Percentiles rank a stretch among this genome's conserved stretches.
phyloP scores from a whole-genome alignment of 2,113 vertebrate species.

The Hemibagrus wyckioides region DNA sequence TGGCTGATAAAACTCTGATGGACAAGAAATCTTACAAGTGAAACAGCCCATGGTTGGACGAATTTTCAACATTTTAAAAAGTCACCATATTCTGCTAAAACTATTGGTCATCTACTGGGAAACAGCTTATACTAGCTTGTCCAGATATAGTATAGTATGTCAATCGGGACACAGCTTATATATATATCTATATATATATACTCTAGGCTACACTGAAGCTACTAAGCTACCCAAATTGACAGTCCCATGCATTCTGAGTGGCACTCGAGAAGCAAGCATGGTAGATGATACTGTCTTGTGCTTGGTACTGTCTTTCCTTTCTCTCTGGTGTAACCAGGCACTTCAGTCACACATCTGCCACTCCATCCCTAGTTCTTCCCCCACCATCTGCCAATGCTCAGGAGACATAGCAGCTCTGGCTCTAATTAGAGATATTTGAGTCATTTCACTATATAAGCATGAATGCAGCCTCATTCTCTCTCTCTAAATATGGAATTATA shows the following conservation, averaged over 20 bases:
- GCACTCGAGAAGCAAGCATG: conserved; percentile 20
- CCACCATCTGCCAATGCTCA: conserved; percentile 25
- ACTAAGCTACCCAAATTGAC: neutral
- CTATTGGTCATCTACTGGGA: too few relatives aligned
- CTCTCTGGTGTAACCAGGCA: conserved; percentile 27
- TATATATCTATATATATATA: too few relatives aligned
- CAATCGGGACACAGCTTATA: neutral
- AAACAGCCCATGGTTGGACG: too few relatives aligned
- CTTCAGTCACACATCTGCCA: neutral
- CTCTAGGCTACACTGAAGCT: neutral
- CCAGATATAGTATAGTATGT: too few relatives aligned
- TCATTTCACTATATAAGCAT: conserved; percentile 34
- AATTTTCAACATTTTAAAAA: too few relatives aligned
- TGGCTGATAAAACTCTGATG: too few relatives aligned
- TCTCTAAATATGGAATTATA: neutral
- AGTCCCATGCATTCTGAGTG: conserved; percentile 28
- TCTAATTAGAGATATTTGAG: conserved; percentile 48
- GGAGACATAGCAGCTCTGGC: conserved; percentile 36
- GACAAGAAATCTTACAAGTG: too few relatives aligned
- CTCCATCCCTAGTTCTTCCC: conserved; percentile 17
- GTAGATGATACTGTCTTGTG: conserved; percentile 29
- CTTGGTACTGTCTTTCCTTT: conserved; percentile 15
- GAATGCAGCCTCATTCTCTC: neutral
- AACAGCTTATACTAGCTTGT: too few relatives aligned
- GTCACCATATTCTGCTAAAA: too few relatives aligned